Conservation (phyloP, 2,797 vertebrate genomes). For the Paratrypauchen microcephalus region DNA sequence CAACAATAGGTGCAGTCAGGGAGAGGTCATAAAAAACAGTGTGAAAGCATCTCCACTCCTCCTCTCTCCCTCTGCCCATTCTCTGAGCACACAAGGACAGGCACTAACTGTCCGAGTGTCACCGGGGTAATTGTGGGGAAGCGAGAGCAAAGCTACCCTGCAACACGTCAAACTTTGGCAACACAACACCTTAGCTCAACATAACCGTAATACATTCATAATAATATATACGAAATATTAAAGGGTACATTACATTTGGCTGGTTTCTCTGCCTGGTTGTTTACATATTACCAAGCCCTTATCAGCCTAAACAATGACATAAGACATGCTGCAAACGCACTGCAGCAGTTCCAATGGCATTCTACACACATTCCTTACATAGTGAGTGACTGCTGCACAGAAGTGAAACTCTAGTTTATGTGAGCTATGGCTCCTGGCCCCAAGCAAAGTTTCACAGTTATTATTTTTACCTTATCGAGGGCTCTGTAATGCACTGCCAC, state of each 20-base stretch:
- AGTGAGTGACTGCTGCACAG: slow-evolving; percentile 51
- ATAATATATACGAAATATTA: neutral
- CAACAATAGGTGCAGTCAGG: slow-evolving; percentile 79
- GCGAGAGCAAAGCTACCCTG: slow-evolving; percentile 65
- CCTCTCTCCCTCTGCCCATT: slow-evolving; percentile 76
- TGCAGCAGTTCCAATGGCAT: slow-evolving; percentile 48
- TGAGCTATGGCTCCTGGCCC: slow-evolving; percentile 56
- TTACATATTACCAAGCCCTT: neutral
- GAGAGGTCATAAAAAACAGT: slow-evolving; percentile 79
- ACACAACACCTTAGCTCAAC: slow-evolving; percentile 36
- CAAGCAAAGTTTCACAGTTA: slow-evolving; percentile 71
- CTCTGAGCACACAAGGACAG: slow-evolving; percentile 72
- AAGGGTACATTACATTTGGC: too few species aligned
- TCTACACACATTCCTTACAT: slow-evolving; percentile 72
- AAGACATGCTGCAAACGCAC: slow-evolving; percentile 40
- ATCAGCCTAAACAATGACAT: slow-evolving; percentile 11
- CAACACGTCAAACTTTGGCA: slow-evolving; percentile 55
- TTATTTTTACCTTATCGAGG: slow-evolving; percentile 39
- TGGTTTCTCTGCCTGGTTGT: too few species aligned
- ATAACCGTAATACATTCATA: neutral
- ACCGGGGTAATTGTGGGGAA: slow-evolving; percentile 71
- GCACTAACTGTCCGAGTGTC: slow-evolving; percentile 75
- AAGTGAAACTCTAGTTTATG: slow-evolving; percentile 61
- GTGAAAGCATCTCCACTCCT: slow-evolving; percentile 78
- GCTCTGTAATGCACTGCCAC: slow-evolving; percentile 18